These are phyloP conservation scores for Eilema caniola DNA, from an alignment of 2,888 invertebrate genomes.

Conservation along the genomic window DNA sequence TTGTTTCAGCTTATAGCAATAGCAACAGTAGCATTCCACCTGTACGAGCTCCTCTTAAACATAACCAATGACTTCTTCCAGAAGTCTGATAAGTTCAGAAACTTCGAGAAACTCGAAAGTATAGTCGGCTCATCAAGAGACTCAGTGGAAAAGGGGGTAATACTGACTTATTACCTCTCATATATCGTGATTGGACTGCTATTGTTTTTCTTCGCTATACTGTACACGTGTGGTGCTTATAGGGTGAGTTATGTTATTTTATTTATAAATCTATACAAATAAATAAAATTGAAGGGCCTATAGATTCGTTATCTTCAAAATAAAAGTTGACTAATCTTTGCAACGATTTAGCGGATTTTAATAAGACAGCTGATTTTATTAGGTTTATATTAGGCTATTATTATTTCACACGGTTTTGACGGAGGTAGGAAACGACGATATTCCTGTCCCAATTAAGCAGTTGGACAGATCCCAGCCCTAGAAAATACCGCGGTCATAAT, in stretches of 20 bases:
- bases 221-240: conserved; percentile 77
- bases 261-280: too few species aligned
- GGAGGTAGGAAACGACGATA: too few species aligned
- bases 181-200: conserved; percentile 71
- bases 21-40: conserved; percentile 71
- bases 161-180: conserved; percentile 70
- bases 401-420: too few species aligned
- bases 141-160: conserved; percentile 64
- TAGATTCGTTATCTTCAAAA: too few species aligned
- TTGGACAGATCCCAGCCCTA: too few species aligned
- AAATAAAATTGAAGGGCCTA: too few species aligned
- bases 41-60: conserved; percentile 71
- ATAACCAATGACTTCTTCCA: conserved; percentile 67
- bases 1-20: conserved; percentile 74
- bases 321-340: too few species aligned
- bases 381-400: too few species aligned
- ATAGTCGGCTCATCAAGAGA: conserved; percentile 73
- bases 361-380: too few species aligned
- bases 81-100: conserved; percentile 68
- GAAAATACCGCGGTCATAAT: too few species aligned
- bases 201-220: conserved; percentile 69
- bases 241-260: conserved; percentile 60
- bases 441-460: too few species aligned
- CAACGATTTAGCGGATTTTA: too few species aligned
- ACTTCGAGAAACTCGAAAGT: conserved; percentile 75